A percentile compares a stretch with the other conserved stretches of the same genome.
Conservation (phyloP, 2,797 vertebrate species). For the Geotrypetes seraphini region DNA sequence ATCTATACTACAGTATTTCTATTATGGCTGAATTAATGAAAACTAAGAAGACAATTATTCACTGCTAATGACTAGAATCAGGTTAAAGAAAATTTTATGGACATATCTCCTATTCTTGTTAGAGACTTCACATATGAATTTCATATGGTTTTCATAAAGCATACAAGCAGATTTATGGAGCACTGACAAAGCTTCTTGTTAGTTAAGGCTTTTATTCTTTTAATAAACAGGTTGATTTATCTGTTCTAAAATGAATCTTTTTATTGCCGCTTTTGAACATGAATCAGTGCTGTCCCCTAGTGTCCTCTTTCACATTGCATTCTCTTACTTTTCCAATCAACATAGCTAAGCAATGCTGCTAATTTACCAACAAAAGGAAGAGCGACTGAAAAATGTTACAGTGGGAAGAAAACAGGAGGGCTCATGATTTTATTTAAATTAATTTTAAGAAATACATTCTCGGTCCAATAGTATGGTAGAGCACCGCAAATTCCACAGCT, state of each 20-base stretch:
- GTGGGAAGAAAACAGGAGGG: too few species aligned
- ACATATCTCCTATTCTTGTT: slow-evolving; percentile 42
- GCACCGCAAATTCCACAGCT: too few species aligned
- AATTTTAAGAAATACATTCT: too few species aligned
- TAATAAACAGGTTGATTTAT: slow-evolving; percentile 45
- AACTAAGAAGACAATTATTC: slow-evolving; percentile 38
- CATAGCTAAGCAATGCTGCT: too few species aligned
- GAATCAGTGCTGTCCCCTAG: slow-evolving; percentile 23
- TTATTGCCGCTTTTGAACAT: neutral
- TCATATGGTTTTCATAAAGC: slow-evolving; percentile 46
- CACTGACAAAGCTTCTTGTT: slow-evolving; percentile 26
- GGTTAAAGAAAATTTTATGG: slow-evolving; percentile 50
- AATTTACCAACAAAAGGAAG: too few species aligned
- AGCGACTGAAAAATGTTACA: too few species aligned
- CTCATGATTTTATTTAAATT: too few species aligned
- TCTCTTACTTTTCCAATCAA: too few species aligned
- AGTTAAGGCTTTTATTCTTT: slow-evolving; percentile 31
- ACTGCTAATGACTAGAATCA: slow-evolving; percentile 47
- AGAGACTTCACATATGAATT: slow-evolving; percentile 49
- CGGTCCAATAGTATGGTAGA: too few species aligned
- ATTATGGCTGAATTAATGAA: slow-evolving; percentile 19
- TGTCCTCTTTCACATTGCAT: too few species aligned
- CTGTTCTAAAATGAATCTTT: neutral
- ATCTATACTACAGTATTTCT: too few species aligned
- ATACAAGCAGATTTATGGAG: slow-evolving; percentile 41